Base-by-base conservation (phyloP, 2,113 vertebrate genomes). In the Haemorhous mexicanus region DNA sequence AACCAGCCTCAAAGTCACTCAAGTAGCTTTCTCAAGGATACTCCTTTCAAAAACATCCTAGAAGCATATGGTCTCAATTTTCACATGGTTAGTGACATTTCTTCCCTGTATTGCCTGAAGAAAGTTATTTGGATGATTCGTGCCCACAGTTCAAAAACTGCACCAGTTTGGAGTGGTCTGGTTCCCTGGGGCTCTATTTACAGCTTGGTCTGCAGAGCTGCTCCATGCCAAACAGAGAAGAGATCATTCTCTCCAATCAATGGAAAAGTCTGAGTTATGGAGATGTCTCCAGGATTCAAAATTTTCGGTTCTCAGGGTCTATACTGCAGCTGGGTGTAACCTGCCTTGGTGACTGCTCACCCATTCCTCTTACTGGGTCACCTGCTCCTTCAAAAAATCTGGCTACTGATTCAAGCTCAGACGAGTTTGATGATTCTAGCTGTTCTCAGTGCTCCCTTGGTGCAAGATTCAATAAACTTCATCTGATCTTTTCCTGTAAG, bases 31-130 rank as follows among this genome's bases (percentile, higher is more conserved):
- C 59, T 64, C 64, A 81, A 84, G 50, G 61, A 43, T 30, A 13
- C 7, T n/a, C 26, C n/a, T 61, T 56, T 88, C 72, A 84, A 39
- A 90, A 63, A n/a, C 43, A 62, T 80, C 41, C 32, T 37, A 52
- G 26, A 85, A 94, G 30, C 49, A 84, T 37, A 35, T 63, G 85
- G 72, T 62, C 79, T 92, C 75, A 55, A 30, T 94, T 92, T 83
- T 73, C 35, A 35, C 35, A 14, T 67, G 39, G 55, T 21, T 93
- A 49, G 33, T 93, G 90, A 86, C 86, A 86, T 89, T 95, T 81
- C 72, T 86, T 93, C 50, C 68, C 35, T 86, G 37, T 44, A 46
- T 49, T 10, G 43, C 58, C 68, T 26, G 39, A 67, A 93, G 83
- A 37, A 77, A 86, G 13, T 49, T 63, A 30, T 74, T 86, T 70